Percentiles rank a stretch among this genome's conserved stretches.
phyloP scores from a whole-genome alignment of 2,888 invertebrate genomes.

The Pandemis corylana region DNA sequence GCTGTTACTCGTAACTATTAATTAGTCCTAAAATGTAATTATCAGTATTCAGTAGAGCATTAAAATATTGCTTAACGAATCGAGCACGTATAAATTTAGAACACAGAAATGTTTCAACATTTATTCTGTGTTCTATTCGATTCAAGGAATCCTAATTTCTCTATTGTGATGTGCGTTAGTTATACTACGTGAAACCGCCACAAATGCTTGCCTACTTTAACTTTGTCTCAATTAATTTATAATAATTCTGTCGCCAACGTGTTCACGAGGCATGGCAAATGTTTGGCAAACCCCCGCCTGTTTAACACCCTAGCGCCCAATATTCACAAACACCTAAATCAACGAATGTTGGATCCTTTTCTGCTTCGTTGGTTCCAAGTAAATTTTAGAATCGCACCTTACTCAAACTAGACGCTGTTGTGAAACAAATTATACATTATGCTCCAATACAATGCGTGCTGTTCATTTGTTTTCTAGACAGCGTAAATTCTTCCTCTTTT shows the following conservation, averaged over 20 bases:
- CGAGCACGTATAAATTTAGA: too few relatives aligned
- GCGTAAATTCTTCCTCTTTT: neutral
- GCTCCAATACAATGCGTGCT: neutral
- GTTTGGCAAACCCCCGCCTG: conserved; percentile 14
- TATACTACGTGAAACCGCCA: neutral
- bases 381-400: conserved; percentile 3
- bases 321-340: conserved; percentile 38
- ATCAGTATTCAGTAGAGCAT: neutral
- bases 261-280: conserved; percentile 8
- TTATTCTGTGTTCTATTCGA: neutral
- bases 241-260: neutral
- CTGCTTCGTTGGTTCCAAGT: conserved; percentile 4
- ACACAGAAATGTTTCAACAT: too few relatives aligned
- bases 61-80: too few relatives aligned
- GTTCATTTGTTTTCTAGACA: neutral
- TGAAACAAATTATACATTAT: neutral
- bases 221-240: neutral
- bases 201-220: neutral
- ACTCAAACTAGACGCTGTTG: neutral
- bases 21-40: neutral
- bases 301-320: conserved; percentile 35
- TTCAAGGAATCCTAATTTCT: neutral
- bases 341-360: conserved; percentile 18
- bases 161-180: neutral
- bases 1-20: too few relatives aligned